Evolutionary conservation across 2,888 invertebrate species (phyloP), one percentile per base, ranked within the genome.

Genomic region (Dichetophora obliterata): DNA sequence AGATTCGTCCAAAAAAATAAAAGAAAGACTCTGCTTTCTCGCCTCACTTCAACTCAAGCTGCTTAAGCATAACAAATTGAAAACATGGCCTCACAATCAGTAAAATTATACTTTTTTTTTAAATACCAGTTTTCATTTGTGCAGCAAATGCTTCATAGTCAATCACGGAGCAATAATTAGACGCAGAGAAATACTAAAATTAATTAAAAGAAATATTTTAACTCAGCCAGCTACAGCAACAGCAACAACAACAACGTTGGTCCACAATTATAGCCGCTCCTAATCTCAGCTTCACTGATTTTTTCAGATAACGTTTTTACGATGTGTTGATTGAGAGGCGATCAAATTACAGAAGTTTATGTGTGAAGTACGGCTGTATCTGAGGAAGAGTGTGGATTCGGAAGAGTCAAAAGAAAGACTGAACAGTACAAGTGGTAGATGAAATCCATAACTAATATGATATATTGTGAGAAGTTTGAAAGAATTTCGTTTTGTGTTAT

Each of bases 31-130:
- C 43, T 43, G 1, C 9, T 59, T 59, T 59, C 8, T 59, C 57
- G 57, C 19, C 57, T 59, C 19, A 24, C 57, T 27, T 59, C 57
- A 59, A 16, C 31, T 68, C 27, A 16, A 8, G 50, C n/a, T 66
- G 65, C 16, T 63, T 48, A 48, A n/a, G 81, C 85, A 84, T 83
- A 84, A 84, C 85, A 81, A 85, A 85, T 85, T 82, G 84, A 82
- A 81, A 80, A 69, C 48, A 48, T 61, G 72, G 68, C 14, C 14
- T 11, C 4, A 22, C 19, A 34, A 19, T 9, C 31, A n/a, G 9
- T 65, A 34, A 34, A 14, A 34, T 19, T 19, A 5, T 19, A 3
- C 6, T 19, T 19, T 54, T 54, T 54, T n/a, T 19, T 19, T 9
- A 24, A 5, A 24, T 61, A 19, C 16, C 31, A 61, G 22, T 27